Conservation (phyloP, 64 coral and sea anemone genomes). For the Cladopsammia gracilis region DNA sequence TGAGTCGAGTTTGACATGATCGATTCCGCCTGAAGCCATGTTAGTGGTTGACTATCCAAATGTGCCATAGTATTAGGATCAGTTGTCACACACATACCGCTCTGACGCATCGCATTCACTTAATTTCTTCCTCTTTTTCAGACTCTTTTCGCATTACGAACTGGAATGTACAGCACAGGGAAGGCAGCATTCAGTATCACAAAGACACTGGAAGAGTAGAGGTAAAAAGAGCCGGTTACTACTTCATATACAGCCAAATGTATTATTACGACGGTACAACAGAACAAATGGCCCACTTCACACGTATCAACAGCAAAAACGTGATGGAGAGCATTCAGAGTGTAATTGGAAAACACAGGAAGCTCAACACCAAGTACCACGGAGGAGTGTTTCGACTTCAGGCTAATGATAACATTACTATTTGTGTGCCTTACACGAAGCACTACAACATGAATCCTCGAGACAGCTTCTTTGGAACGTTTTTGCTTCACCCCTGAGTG, state of each 20-base stretch:
- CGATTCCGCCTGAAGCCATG: no score
- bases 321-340: conserved; percentile 60
- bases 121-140: background rate
- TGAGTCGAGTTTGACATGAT: no score
- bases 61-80: no score
- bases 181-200: conserved; percentile 58
- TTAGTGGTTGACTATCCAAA: no score
- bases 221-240: conserved; percentile 49
- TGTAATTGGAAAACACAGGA: background rate
- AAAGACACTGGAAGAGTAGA: conserved; percentile 26
- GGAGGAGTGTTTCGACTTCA: conserved; percentile 70
- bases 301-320: conserved; percentile 61
- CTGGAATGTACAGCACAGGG: conserved; percentile 44
- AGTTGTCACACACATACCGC: no score
- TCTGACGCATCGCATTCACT: no score
- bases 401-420: conserved; percentile 51
- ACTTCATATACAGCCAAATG: conserved; percentile 86
- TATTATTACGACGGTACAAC: conserved; percentile 53
- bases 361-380: conserved; percentile 74
- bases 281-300: conserved; percentile 53
- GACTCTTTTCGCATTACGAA: background rate
- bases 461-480: conserved; percentile 76
- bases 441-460: conserved; percentile 29
- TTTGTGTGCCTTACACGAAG: conserved; percentile 53
- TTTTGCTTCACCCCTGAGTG: conserved; percentile 54